A percentile compares a stretch with the other conserved stretches of the same genome.
These are phyloP conservation scores for Psittacula cyanocephala DNA, from an alignment of 2,113 vertebrate genomes.

Conservation along the genomic window DNA sequence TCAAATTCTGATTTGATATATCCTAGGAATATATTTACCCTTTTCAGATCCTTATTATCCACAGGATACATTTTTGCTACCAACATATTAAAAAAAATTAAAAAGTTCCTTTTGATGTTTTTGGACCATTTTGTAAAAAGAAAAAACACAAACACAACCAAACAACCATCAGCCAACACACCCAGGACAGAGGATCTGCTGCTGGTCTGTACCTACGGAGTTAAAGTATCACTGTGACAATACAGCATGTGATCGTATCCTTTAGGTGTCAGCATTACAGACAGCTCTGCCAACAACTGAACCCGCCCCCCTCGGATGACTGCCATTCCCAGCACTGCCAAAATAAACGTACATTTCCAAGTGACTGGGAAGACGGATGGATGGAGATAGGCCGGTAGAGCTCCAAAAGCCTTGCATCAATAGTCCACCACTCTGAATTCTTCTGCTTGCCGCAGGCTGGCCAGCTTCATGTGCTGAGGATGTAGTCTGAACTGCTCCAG, in stretches of 20 bases:
- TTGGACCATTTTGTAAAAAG: not conserved
- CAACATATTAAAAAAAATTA: not conserved
- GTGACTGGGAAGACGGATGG: not conserved
- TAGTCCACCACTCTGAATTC: not conserved
- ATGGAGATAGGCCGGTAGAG: not conserved
- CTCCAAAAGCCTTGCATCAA: not conserved
- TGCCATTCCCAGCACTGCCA: not conserved
- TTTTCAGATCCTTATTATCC: slow-evolving; percentile 31
- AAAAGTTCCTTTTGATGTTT: not conserved
- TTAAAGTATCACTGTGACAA: not conserved
- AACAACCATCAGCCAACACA: not conserved
- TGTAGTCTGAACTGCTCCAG: not conserved
- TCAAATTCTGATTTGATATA: not conserved
- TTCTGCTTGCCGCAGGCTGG: not conserved
- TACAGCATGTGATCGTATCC: not conserved
- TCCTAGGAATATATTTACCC: slow-evolving; percentile 12
- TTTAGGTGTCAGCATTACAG: not conserved
- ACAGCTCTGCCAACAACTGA: not conserved
- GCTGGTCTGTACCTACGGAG: not conserved
- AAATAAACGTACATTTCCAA: not conserved
- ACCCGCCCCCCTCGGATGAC: not conserved
- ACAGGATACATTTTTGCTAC: not conserved
- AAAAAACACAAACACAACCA: not conserved
- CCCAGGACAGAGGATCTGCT: not conserved
- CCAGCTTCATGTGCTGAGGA: fast-evolving